These are phyloP conservation scores for Megaceryle torquata DNA, from an alignment of 2,113 vertebrate genomes.

Conservation along the genomic window DNA sequence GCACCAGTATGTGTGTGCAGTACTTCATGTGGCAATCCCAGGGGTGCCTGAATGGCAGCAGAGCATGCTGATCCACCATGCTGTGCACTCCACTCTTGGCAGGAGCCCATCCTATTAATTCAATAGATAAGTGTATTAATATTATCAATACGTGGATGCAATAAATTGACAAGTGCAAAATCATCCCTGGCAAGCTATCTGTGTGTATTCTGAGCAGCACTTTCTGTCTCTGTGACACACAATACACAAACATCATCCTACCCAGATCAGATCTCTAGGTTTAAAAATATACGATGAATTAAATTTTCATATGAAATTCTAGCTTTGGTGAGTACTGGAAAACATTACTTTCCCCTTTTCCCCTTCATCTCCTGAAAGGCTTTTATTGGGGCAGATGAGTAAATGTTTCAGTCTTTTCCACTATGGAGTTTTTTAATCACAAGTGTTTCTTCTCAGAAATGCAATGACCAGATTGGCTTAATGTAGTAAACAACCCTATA, in stretches of 20 bases:
- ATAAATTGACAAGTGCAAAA: background rate
- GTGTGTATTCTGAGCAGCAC: background rate
- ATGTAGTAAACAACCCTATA: background rate
- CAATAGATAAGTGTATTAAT: background rate
- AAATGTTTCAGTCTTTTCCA: conserved; percentile 36
- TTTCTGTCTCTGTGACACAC: background rate
- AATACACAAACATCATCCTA: background rate
- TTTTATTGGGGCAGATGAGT: conserved; percentile 22
- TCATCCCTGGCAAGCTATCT: background rate
- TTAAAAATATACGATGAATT: conserved; percentile 18
- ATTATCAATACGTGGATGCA: background rate
- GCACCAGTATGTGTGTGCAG: background rate
- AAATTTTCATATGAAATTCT: conserved; percentile 32
- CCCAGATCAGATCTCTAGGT: background rate
- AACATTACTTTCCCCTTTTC: background rate
- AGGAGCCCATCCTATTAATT: background rate
- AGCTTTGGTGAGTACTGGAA: conserved; percentile 28
- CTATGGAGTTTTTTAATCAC: background rate
- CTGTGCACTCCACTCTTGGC: background rate
- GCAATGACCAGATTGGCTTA: conserved; percentile 26
- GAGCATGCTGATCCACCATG: background rate
- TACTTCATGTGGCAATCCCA: background rate
- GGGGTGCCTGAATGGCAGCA: background rate
- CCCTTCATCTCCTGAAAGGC: background rate
- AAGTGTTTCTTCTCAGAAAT: background rate